These are phyloP conservation scores for Heliangelus exortis DNA, from an alignment of 2,797 vertebrate species.

Conservation along the genomic window DNA sequence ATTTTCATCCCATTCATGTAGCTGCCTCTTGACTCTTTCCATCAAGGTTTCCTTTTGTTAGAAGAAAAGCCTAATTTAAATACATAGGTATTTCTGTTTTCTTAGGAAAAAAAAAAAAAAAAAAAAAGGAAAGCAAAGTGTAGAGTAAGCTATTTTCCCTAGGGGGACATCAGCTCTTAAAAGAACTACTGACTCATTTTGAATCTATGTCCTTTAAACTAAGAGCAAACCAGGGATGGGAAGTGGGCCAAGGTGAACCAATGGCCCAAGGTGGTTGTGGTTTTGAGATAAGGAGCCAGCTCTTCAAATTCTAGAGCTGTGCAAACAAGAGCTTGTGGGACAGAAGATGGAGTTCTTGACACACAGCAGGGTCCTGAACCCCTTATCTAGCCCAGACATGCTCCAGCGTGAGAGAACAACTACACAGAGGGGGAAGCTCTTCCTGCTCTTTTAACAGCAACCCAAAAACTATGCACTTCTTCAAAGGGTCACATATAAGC, in stretches of 20 bases:
- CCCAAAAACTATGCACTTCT: not conserved
- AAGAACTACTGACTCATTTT: not conserved
- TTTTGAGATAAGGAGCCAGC: not conserved
- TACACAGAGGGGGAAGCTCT: not conserved
- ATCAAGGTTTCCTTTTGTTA: slow-evolving; percentile 85
- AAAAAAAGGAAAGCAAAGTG: not conserved
- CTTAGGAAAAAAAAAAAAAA: slow-evolving; percentile 1
- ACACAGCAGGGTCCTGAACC: not conserved
- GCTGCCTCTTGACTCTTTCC: slow-evolving; percentile 95
- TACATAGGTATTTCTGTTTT: slow-evolving; percentile 47
- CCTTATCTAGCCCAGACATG: not conserved
- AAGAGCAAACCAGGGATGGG: not conserved
- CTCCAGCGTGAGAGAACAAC: not conserved
- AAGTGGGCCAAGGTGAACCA: not conserved
- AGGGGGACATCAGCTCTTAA: not conserved
- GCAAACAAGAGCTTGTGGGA: not conserved
- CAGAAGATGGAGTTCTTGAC: not conserved
- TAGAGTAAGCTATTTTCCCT: slow-evolving; percentile 39
- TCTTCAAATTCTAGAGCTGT: not conserved
- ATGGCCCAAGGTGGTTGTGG: not conserved
- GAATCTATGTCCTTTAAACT: not conserved
- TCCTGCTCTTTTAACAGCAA: not conserved
- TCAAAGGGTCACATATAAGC: not conserved
- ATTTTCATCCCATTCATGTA: slow-evolving; percentile 98
- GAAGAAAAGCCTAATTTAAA: slow-evolving; percentile 69